phyloP scores from a whole-genome alignment of 2,113 vertebrate species.

The Dipodomys spectabilis region DNA sequence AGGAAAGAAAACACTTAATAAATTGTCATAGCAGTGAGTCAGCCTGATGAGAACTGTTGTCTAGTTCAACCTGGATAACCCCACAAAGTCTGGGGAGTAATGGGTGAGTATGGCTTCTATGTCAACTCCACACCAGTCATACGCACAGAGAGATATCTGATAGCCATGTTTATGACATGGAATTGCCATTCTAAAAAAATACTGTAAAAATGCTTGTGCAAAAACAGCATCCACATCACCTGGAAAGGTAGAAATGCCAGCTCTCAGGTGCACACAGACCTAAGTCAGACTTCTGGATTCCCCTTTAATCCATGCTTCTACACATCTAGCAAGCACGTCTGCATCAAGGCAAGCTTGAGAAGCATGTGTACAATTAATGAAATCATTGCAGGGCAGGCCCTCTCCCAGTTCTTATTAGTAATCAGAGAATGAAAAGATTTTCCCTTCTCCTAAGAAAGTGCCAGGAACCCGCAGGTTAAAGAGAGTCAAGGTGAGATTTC shows the following conservation, averaged over 20 bases:
- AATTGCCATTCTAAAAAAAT: not conserved
- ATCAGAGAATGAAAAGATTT: not conserved
- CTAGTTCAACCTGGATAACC: too few relatives aligned
- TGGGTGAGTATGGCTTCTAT: not conserved
- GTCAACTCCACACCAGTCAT: not conserved
- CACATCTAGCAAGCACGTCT: not conserved
- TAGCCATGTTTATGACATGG: not conserved
- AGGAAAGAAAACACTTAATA: not conserved
- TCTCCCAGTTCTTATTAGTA: not conserved
- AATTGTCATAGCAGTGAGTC: not conserved
- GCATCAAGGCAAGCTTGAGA: not conserved
- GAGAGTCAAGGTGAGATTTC: not conserved
- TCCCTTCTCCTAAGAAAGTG: not conserved
- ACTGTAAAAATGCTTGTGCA: not conserved
- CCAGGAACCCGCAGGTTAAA: not conserved
- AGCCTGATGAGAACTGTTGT: accelerated
- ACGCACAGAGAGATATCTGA: not conserved
- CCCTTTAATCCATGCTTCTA: not conserved
- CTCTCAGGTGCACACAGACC: not conserved
- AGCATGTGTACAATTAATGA: not conserved
- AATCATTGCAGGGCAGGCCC: not conserved
- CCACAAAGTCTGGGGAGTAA: not conserved
- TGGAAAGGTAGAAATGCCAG: not conserved
- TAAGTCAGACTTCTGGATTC: not conserved
- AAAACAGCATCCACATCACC: not conserved